Conservation (phyloP, 2,888 invertebrate genomes). For the Furcula furcula region DNA sequence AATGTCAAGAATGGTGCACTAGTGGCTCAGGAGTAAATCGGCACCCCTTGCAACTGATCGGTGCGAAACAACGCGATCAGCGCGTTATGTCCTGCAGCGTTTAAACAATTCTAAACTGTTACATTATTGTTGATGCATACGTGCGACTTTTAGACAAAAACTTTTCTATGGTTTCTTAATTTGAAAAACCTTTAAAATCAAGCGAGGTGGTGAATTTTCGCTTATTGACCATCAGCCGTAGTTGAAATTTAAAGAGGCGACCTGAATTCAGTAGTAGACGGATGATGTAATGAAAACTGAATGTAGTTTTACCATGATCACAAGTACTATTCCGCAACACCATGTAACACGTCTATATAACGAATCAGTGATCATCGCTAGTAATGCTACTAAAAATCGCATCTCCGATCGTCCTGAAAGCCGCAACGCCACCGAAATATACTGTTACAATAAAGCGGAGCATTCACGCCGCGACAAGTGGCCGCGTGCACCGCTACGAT, state of each 20-base stretch:
- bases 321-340: too few species aligned
- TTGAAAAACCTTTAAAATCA: too few species aligned
- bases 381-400: not conserved
- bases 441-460: conserved; percentile 38
- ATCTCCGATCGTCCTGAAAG: conserved; percentile 5
- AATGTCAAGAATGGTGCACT: not conserved
- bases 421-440: conserved; percentile 6
- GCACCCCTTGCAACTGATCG: not conserved
- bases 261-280: too few species aligned
- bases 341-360: too few species aligned
- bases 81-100: not conserved
- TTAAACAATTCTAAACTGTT: conserved; percentile 1
- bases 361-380: too few species aligned
- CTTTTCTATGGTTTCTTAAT: not conserved
- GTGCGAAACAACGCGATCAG: not conserved
- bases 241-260: too few species aligned
- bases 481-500: conserved; percentile 43
- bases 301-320: too few species aligned
- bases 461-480: conserved; percentile 39
- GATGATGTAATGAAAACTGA: too few species aligned
- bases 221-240: too few species aligned
- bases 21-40: not conserved
- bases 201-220: too few species aligned
- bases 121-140: not conserved
- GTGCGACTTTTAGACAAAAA: conserved; percentile 2